Evolutionary conservation across 2,113 vertebrate species (phyloP).

Genomic region (Ciconia maguari): DNA sequence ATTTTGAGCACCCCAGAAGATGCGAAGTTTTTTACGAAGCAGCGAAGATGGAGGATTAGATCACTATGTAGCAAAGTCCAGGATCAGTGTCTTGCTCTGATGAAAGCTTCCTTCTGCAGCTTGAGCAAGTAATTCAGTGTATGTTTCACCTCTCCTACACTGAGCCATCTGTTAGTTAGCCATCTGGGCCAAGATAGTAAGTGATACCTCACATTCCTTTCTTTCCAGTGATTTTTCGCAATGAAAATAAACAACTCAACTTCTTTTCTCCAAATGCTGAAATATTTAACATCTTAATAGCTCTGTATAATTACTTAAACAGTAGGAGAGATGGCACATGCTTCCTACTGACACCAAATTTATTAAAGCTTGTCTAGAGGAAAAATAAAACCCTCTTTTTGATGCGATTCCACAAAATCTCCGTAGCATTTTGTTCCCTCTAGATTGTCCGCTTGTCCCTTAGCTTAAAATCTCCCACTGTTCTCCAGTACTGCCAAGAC

Average conservation of each 20-base stretch:
- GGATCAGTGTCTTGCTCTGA: not conserved
- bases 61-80: not conserved
- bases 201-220: not conserved
- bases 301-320: not conserved
- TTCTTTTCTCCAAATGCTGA: not conserved
- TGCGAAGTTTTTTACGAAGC: not conserved
- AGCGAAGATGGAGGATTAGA: not conserved
- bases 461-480: not conserved
- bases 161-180: not conserved
- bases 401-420: not conserved
- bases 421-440: not conserved
- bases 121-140: not conserved
- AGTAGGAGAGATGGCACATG: not conserved
- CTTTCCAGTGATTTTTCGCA: not conserved
- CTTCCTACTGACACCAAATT: not conserved
- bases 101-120: not conserved
- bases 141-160: not conserved
- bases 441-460: not conserved
- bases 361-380: not conserved
- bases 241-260: not conserved
- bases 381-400: not conserved
- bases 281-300: slow-evolving; percentile 1
- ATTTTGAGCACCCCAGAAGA: not conserved
- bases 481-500: not conserved
- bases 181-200: not conserved